Evolutionary conservation across 1,140 invertebrate genomes (phyloP).

Genomic region (Trachymyrmex cornetzi): DNA sequence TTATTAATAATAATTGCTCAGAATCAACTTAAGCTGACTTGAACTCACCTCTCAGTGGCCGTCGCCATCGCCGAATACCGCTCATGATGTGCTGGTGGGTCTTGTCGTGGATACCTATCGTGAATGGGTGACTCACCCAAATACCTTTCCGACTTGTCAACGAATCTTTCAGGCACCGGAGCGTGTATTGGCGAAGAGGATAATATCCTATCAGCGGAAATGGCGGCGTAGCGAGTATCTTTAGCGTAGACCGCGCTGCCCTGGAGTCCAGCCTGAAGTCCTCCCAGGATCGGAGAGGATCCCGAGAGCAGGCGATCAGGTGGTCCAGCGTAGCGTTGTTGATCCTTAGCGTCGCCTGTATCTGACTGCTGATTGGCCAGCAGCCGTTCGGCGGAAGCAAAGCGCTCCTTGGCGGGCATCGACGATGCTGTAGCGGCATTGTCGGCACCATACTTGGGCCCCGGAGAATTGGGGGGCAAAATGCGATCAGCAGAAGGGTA

Average conservation of each 20-base stretch:
- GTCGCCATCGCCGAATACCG: conserved; percentile 77
- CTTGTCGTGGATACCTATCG: conserved; percentile 79
- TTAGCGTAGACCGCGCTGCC: conserved; percentile 64
- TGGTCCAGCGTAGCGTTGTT: conserved; percentile 79
- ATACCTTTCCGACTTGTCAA: conserved; percentile 75
- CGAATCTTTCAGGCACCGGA: conserved; percentile 83
- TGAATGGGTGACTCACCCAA: conserved; percentile 79
- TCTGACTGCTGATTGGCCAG: conserved; percentile 74
- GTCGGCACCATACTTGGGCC: conserved; percentile 76
- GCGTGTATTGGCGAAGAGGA: conserved; percentile 83
- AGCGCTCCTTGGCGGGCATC: conserved; percentile 80
- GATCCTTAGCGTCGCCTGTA: conserved; percentile 79
- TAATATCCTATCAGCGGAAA: conserved; percentile 80
- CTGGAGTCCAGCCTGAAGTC: conserved; percentile 68
- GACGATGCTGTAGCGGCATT: conserved; percentile 82
- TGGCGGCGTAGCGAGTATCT: conserved; percentile 75
- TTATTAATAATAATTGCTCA: neutral
- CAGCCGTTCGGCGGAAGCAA: conserved; percentile 81
- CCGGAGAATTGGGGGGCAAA: conserved; percentile 79
- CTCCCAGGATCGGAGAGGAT: conserved; percentile 81
- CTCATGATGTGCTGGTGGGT: conserved; percentile 77
- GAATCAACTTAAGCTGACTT: neutral
- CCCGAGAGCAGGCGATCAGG: conserved; percentile 80
- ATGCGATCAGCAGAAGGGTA: conserved; percentile 81
- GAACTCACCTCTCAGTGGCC: conserved; percentile 73